A percentile compares a stretch with the other conserved stretches of the same genome.
These are phyloP conservation scores for Eupithecia inturbata DNA, from an alignment of 2,888 invertebrate species.

Conservation along the genomic window DNA sequence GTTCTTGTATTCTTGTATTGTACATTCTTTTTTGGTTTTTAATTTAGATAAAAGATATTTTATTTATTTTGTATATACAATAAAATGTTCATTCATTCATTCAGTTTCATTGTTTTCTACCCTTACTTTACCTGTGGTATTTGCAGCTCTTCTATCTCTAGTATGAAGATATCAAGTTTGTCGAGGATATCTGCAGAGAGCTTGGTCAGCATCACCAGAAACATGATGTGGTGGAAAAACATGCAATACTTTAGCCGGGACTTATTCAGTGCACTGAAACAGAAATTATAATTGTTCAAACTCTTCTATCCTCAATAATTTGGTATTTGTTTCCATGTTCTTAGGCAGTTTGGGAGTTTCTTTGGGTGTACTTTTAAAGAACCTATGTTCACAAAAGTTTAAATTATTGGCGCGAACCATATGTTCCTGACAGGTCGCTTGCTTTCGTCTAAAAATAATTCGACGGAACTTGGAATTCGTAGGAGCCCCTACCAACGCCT, in stretches of 20 bases:
- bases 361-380: no score
- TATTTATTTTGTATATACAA: no score
- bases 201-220: constrained; percentile 95
- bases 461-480: constrained; percentile 67
- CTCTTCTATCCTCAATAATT: not conserved
- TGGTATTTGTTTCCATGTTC: not conserved
- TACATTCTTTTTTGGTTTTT: no score
- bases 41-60: no score
- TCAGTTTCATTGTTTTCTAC: not conserved
- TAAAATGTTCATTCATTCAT: no score
- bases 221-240: constrained; percentile 95
- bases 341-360: not conserved
- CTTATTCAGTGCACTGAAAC: constrained; percentile 96
- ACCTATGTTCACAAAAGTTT: constrained; percentile 47
- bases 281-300: not conserved
- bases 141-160: constrained; percentile 96
- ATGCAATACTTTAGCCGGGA: constrained; percentile 97
- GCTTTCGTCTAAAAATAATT: constrained; percentile 83
- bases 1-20: no score
- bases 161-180: constrained; percentile 95
- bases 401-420: constrained; percentile 76
- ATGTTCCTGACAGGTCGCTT: constrained; percentile 62
- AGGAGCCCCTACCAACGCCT: constrained; percentile 50
- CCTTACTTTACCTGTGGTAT: constrained; percentile 87
- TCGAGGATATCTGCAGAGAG: constrained; percentile 96